Evolutionary conservation across 2,888 invertebrate genomes (phyloP).

Genomic region (Ligdia adustata): DNA sequence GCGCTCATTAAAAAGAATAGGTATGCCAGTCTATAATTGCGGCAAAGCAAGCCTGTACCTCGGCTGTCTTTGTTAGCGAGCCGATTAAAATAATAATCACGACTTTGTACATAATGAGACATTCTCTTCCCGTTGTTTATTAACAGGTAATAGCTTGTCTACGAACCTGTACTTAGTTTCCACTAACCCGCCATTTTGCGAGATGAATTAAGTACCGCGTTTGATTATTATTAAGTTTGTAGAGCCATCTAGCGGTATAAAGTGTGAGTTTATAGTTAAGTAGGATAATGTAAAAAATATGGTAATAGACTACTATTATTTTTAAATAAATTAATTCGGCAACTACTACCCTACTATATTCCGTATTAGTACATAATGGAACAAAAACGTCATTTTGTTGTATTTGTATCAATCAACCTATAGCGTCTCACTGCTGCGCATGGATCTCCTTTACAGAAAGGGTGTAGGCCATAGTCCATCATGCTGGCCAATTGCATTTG

Average conservation of each 20-base stretch:
- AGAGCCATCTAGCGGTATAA: slow-evolving; percentile 13
- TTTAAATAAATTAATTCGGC: too few species aligned
- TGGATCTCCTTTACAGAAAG: too few species aligned
- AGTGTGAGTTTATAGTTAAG: neutral
- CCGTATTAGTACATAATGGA: too few species aligned
- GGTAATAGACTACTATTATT: too few species aligned
- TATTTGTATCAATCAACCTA: too few species aligned
- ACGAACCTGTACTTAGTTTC: slow-evolving; percentile 38
- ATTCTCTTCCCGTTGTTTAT: slow-evolving; percentile 54
- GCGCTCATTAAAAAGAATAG: too few species aligned
- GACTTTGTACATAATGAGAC: slow-evolving; percentile 68
- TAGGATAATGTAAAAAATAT: neutral
- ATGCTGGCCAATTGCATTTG: too few species aligned
- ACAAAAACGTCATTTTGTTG: too few species aligned
- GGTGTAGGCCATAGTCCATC: too few species aligned
- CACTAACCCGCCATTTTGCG: slow-evolving; percentile 41
- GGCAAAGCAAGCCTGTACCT: slow-evolving; percentile 53
- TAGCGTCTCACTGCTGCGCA: too few species aligned
- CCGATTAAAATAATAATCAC: slow-evolving; percentile 79
- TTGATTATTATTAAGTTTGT: slow-evolving; percentile 10
- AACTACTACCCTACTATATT: too few species aligned
- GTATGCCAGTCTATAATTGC: slow-evolving; percentile 55
- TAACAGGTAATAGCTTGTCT: slow-evolving; percentile 41
- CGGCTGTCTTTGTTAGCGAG: slow-evolving; percentile 69
- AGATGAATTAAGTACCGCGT: slow-evolving; percentile 37